Percentiles rank a stretch among this genome's conserved stretches.
Evolutionary conservation across 1,140 invertebrate genomes (phyloP).

Genomic region (Psix sp.): DNA sequence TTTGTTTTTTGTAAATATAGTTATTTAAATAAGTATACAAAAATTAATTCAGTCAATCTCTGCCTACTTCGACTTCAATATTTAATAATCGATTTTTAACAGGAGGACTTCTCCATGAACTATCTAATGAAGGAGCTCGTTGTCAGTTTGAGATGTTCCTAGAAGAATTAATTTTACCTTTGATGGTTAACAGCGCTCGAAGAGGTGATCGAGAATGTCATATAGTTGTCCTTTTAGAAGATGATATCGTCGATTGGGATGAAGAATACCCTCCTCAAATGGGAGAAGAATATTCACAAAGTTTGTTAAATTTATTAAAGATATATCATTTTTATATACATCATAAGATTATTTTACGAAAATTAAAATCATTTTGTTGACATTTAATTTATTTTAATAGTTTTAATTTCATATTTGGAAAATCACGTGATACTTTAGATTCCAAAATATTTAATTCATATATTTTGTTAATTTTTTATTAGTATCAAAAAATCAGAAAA

Average conservation of each 20-base stretch:
- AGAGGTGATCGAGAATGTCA: slow-evolving; percentile 92
- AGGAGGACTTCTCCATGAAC: slow-evolving; percentile 97
- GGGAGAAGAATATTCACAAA: slow-evolving; percentile 99
- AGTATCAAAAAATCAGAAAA: too few species aligned
- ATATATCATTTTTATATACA: not conserved
- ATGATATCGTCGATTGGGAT: slow-evolving; percentile 99
- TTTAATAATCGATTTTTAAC: slow-evolving; percentile 52
- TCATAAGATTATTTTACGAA: slow-evolving; percentile 2
- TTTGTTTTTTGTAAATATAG: not conserved
- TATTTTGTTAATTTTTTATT: too few species aligned
- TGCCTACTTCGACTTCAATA: too few species aligned
- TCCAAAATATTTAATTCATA: too few species aligned
- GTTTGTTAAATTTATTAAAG: slow-evolving; percentile 74
- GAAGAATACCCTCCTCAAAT: slow-evolving; percentile 99
- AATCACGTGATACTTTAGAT: too few species aligned
- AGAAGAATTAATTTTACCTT: slow-evolving; percentile 95
- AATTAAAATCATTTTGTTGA: not conserved
- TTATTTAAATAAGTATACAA: too few species aligned
- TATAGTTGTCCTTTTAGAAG: slow-evolving; percentile 96
- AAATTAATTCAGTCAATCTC: too few species aligned
- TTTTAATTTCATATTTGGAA: too few species aligned
- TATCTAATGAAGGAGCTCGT: slow-evolving; percentile 98
- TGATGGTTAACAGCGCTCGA: slow-evolving; percentile 97
- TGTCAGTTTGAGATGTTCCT: slow-evolving; percentile 97
- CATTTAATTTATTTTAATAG: too few species aligned